phyloP scores from a whole-genome alignment of 1,140 invertebrate species.

The Hirudo medicinalis region DNA sequence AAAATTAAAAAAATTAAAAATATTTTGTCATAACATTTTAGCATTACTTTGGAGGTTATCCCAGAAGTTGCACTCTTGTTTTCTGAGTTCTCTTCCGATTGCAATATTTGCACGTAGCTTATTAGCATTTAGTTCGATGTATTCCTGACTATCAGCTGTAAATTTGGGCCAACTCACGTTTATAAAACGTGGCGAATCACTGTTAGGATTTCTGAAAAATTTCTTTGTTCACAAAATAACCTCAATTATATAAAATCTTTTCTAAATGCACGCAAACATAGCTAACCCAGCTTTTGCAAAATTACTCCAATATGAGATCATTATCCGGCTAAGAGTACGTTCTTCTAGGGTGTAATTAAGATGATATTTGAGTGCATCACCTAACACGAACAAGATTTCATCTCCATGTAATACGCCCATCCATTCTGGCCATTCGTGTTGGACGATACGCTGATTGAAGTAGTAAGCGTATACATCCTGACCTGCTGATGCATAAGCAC shows the following conservation, averaged over 20 bases:
- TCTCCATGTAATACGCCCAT: conserved; percentile 86
- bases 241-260: too few relatives aligned
- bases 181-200: conserved; percentile 28
- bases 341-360: conserved; percentile 57
- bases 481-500: conserved; percentile 69
- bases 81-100: too few relatives aligned
- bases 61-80: too few relatives aligned
- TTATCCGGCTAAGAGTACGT: conserved; percentile 61
- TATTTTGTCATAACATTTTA: too few relatives aligned
- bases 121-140: conserved; percentile 67
- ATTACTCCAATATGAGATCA: conserved; percentile 76
- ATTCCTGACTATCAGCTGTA: conserved; percentile 65
- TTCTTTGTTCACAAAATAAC: background rate
- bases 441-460: conserved; percentile 61
- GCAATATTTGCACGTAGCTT: conserved; percentile 32
- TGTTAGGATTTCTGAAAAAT: conserved; percentile 55
- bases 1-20: too few relatives aligned
- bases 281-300: conserved; percentile 70
- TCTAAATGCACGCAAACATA: background rate
- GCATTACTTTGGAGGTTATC: too few relatives aligned
- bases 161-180: conserved; percentile 63
- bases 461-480: conserved; percentile 74
- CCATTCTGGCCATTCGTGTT: conserved; percentile 82
- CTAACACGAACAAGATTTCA: conserved; percentile 81
- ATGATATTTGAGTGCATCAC: conserved; percentile 67